Base-by-base conservation (phyloP, 2,113 vertebrate genomes). In the Climacteris rufus region DNA sequence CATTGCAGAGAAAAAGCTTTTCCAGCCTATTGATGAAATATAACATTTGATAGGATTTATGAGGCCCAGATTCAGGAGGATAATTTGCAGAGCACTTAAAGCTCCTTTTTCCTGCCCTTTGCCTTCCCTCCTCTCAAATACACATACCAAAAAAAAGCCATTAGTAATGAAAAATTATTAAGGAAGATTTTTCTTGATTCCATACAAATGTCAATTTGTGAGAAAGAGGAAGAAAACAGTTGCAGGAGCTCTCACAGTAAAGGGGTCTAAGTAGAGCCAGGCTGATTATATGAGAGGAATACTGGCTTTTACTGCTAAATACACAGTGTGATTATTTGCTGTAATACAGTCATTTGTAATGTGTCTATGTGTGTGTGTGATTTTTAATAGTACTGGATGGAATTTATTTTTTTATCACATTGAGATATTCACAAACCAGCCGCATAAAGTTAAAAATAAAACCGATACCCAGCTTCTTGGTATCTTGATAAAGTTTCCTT, bases 21-120 rank as follows among this genome's bases (percentile, higher is more conserved):
- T 96, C 94, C 84, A 98, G 97, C 94, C 97, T 97, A 96, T 98
- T 98, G 98, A 98, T 98, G 98, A 98, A 98, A 98, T 98, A 97
- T 97, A 98, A 97, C 97, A 97, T 98, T 98, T 98, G 97, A 97
- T 97, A 94, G 97, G 97, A 98, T 98, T 98, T 98, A 98, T 98
- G 98, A 97, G 96, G 96, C 95, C 96, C 94, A 98, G 98, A 97
- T 98, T 98, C 97, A 97, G 95, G 96, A 97, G 97, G 97, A 98
- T 98, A 97, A 98, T 98, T 98, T 98, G 98, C 98, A 97, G 98
- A 98, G 97, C 98, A 98, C 98, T 98, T 98, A 98, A 97, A 98
- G 97, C 97, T 95, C 89, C 96, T 98, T 98, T 98, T 97, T 95
- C 97, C 97, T 97, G 97, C 97, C 96, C 97, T 97, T 97, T 97